Percentiles rank a stretch among this genome's conserved stretches.
phyloP scores from a whole-genome alignment of 2,797 vertebrate genomes.

The Manis pentadactyla region DNA sequence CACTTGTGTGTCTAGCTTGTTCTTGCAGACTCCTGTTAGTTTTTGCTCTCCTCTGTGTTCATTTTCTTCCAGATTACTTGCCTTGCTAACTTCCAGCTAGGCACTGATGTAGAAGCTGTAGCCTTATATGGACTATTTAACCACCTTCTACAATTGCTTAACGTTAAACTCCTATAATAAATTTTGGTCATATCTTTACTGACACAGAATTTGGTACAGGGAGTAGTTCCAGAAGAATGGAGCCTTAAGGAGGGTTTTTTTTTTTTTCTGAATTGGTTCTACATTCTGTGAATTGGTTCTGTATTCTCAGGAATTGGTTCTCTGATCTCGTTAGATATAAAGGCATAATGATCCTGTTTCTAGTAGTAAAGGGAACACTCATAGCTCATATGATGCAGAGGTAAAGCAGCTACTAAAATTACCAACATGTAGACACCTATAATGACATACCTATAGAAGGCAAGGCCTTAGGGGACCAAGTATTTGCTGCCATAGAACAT shows the following conservation, averaged over 20 bases:
- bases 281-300: background rate
- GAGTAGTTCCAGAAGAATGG: background rate
- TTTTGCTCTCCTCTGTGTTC: background rate
- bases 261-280: background rate
- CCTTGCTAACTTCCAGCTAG: background rate
- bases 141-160: background rate
- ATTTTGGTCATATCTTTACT: background rate
- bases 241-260: background rate
- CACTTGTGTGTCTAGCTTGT: background rate
- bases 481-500: background rate
- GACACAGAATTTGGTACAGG: background rate
- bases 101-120: background rate
- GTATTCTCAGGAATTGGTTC: background rate
- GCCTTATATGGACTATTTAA: background rate
- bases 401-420: background rate
- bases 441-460: background rate
- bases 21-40: background rate
- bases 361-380: background rate
- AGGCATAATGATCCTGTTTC: background rate
- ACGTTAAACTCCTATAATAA: background rate
- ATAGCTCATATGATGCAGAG: background rate
- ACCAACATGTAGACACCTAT: background rate
- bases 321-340: slow-evolving; percentile 21
- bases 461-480: background rate
- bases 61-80: background rate